A percentile compares a stretch with the other conserved stretches of the same genome.
Conservation (phyloP, 1,140 invertebrate species). For the Plectrocnemia conspersa region DNA sequence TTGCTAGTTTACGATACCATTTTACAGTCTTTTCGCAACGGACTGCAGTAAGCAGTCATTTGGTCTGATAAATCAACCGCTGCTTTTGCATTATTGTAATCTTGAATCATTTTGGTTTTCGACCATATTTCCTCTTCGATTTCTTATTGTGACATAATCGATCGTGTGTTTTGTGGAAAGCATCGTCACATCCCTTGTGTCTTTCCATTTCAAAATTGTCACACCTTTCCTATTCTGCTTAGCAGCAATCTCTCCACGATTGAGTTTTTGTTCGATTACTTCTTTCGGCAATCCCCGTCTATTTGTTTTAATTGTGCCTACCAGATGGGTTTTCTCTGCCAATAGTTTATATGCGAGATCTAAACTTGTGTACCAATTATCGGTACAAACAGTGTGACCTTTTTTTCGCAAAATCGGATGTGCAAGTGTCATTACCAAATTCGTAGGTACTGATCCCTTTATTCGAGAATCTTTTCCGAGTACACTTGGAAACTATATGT, state of each 20-base stretch:
- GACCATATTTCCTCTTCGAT: conserved; percentile 13
- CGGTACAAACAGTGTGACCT: conserved; percentile 29
- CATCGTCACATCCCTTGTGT: conserved; percentile 35
- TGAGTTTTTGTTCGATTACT: conserved; percentile 34
- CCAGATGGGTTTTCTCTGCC: conserved; percentile 33
- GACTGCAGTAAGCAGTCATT: conserved; percentile 24
- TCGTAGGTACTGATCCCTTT: conserved; percentile 29
- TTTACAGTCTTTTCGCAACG: conserved; percentile 31
- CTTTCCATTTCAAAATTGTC: conserved; percentile 36
- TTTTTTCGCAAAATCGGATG: conserved; percentile 30
- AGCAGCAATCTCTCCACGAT: conserved; percentile 32
- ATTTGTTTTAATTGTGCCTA: conserved; percentile 35
- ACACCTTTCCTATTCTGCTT: conserved; percentile 34
- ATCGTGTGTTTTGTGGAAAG: conserved; percentile 32
- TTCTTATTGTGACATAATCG: conserved; percentile 12
- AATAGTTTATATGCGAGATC: conserved; percentile 34
- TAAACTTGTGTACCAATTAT: conserved; percentile 37
- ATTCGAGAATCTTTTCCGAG: conserved; percentile 20
- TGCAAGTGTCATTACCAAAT: conserved; percentile 35
- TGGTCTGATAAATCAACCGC: conserved; percentile 31
- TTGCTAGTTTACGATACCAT: conserved; percentile 39
- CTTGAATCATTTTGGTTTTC: conserved; percentile 33
- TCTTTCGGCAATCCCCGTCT: conserved; percentile 30
- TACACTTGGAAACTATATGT: conserved; percentile 37
- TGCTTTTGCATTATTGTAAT: conserved; percentile 34